A percentile compares a stretch with the other conserved stretches of the same genome.
phyloP scores from a whole-genome alignment of 2,797 vertebrate species.

The Mormyrops boulengeri region DNA sequence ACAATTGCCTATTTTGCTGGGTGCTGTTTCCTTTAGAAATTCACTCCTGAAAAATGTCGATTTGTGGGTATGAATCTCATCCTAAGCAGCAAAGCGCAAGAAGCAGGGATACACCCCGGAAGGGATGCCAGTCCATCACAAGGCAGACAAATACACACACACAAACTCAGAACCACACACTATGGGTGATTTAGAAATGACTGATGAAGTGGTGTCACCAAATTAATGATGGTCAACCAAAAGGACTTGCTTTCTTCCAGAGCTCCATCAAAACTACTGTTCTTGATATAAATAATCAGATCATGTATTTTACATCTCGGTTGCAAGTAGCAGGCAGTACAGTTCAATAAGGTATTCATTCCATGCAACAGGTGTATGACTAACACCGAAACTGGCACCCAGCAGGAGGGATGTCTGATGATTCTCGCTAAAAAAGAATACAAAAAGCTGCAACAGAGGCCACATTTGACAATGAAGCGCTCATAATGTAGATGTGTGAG shows the following conservation, averaged over 20 bases:
- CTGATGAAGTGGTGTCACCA: background rate
- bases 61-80: background rate
- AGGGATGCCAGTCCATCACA: background rate
- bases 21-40: background rate
- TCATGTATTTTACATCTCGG: background rate
- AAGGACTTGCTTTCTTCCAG: background rate
- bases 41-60: background rate
- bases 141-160: background rate
- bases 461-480: background rate
- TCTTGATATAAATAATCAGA: background rate
- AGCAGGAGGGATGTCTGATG: background rate
- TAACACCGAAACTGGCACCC: background rate
- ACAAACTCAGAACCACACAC: background rate
- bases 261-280: background rate
- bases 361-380: background rate
- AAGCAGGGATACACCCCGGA: background rate
- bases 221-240: background rate
- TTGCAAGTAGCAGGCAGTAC: background rate
- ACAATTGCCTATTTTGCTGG: constrained; percentile 23
- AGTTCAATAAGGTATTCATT: background rate
- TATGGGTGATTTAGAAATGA: no score
- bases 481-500: background rate
- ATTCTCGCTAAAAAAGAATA: background rate
- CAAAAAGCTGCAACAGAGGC: background rate
- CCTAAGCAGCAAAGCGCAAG: background rate